Base-by-base conservation (phyloP, 2,888 invertebrate species). In the Cosmopolites sordidus region DNA sequence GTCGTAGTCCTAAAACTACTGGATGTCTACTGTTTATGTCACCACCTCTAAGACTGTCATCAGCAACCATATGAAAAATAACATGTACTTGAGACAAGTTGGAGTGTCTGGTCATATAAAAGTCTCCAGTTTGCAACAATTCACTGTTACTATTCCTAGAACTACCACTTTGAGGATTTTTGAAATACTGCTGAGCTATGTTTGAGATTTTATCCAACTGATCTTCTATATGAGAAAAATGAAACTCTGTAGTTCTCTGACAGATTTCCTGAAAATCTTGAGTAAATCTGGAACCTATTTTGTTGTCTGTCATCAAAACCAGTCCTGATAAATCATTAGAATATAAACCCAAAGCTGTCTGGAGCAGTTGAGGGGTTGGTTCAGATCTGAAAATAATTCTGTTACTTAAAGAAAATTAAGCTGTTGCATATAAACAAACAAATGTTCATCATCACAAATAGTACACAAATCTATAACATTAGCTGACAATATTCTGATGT, bases 21-120 rank as follows among this genome's bases (percentile, higher is more conserved):
- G 94, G 90, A 80, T 99, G 97, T 1, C 99, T 83, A 0, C 95
- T 98, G 65, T 93, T 92, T 47, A 99, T 93, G 69, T 98, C 97
- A 38, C 86, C 79, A 69, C 73, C 75, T 75, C 75, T 62, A 68
- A 78, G 63, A 72, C 66, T 66, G 60, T 95, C 94, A 71, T 96
- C 96, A 0, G 88, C 86, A 5, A 97, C 88, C 69, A 99, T 83
- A 70, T 99, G 98, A 76, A 96, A 99, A 43, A 97, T 87, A 1
- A 95, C 87, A 76, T 99, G 97, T 41, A 90, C 89, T 71, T 95
- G 92, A 1, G 92, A 87, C 60, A 98, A 80, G 80, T 96, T 96
- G 63, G 94, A 93, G 81, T 97, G 97, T 62, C 83, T 79, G 5
- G 91, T 91, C 52, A 92, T 80, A 69, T 87, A 89, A 67, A 92